phyloP scores from a whole-genome alignment of 2,797 vertebrate species.

The Siniperca obscura region DNA sequence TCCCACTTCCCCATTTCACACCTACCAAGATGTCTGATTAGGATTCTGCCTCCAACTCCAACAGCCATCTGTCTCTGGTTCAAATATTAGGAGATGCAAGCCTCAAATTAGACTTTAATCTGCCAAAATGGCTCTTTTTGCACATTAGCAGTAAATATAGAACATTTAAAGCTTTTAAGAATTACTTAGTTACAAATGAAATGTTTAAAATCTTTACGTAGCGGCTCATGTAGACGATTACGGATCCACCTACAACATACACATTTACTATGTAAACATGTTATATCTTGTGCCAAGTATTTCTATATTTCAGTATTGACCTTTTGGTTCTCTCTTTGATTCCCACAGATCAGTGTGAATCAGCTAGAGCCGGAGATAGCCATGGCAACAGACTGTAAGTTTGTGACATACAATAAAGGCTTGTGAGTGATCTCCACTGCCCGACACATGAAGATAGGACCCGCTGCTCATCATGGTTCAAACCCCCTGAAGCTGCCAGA shows the following conservation, averaged over 20 bases:
- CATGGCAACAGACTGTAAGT: conserved; percentile 86
- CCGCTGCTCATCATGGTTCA: background rate
- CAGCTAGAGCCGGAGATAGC: conserved; percentile 92
- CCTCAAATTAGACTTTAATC: conserved; percentile 83
- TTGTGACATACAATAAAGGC: conserved; percentile 94
- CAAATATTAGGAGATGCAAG: conserved; percentile 84
- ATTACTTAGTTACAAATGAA: conserved; percentile 63
- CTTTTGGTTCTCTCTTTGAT: conserved; percentile 78
- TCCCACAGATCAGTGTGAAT: conserved; percentile 88
- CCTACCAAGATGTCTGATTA: conserved; percentile 86
- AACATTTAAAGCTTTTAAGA: conserved; percentile 72
- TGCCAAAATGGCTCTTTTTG: conserved; percentile 81
- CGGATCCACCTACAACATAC: background rate
- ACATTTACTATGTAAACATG: background rate
- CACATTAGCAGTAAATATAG: conserved; percentile 74
- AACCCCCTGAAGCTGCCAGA: conserved; percentile 10
- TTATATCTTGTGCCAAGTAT: conserved; percentile 13
- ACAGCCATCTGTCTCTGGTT: conserved; percentile 87
- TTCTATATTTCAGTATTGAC: conserved; percentile 35
- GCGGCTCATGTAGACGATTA: background rate
- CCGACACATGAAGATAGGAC: background rate
- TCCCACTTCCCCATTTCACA: conserved; percentile 86
- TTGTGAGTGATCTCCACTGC: conserved; percentile 80
- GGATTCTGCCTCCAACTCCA: conserved; percentile 77
- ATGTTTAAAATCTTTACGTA: conserved; percentile 41